phyloP scores from a whole-genome alignment of 1,140 invertebrate genomes.

The Ceratina calcarata region DNA sequence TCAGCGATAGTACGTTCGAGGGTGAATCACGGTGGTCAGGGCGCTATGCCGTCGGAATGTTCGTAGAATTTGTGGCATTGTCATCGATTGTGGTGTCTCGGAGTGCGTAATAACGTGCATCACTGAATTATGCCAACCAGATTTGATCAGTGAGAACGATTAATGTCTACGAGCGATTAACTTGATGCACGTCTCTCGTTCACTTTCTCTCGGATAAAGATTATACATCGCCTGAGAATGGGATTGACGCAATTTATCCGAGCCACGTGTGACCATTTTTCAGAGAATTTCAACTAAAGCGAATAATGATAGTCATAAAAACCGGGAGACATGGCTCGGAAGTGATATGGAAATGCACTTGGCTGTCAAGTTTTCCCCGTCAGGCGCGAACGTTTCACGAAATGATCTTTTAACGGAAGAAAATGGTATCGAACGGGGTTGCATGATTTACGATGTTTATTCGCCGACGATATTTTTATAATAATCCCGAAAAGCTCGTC shows the following conservation, averaged over 20 bases:
- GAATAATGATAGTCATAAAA: background rate
- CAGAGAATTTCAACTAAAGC: background rate
- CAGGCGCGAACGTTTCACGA: background rate
- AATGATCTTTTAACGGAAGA: constrained; percentile 6
- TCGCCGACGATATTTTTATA: constrained; percentile 33
- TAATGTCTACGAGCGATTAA: no score
- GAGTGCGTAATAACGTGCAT: constrained; percentile 35
- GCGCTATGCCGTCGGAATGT: constrained; percentile 44
- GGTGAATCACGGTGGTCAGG: constrained; percentile 36
- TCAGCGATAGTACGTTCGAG: constrained; percentile 16
- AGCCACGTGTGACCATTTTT: background rate
- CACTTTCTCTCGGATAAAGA: no score
- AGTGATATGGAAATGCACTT: no score
- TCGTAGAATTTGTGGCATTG: constrained; percentile 50
- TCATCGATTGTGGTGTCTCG: constrained; percentile 51
- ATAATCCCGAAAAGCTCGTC: constrained; percentile 30
- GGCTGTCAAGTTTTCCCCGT: background rate
- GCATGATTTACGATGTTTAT: constrained; percentile 22
- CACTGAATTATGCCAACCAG: background rate
- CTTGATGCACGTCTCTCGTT: no score
- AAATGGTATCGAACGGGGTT: no score
- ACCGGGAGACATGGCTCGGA: no score
- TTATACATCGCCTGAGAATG: no score
- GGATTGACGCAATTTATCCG: no score
- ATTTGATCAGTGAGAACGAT: no score